Conservation (phyloP, 2,888 invertebrate genomes). For the Maniola hyperantus region DNA sequence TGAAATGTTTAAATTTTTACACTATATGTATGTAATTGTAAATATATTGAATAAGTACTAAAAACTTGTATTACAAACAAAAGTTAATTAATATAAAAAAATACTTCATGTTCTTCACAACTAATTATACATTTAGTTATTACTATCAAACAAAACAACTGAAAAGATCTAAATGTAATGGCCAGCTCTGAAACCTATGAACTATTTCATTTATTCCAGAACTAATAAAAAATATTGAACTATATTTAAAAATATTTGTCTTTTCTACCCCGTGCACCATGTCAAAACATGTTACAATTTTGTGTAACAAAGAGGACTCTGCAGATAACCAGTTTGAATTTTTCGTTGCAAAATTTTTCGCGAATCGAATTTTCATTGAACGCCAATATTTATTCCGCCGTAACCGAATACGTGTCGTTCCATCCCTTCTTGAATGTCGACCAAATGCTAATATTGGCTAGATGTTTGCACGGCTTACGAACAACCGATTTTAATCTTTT, state of each 20-base stretch:
- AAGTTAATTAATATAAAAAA: too few relatives aligned
- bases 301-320: neutral
- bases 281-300: neutral
- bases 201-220: too few relatives aligned
- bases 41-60: too few relatives aligned
- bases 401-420: conserved; percentile 27
- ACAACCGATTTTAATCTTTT: conserved; percentile 1
- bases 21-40: too few relatives aligned
- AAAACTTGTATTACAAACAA: too few relatives aligned
- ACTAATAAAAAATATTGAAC: neutral
- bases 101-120: too few relatives aligned
- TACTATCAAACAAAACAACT: too few relatives aligned
- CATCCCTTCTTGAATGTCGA: neutral
- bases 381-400: conserved; percentile 29
- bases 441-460: neutral
- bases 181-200: too few relatives aligned
- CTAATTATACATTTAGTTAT: too few relatives aligned
- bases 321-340: neutral
- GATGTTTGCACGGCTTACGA: neutral
- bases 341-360: conserved; percentile 24
- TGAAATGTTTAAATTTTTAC: too few relatives aligned
- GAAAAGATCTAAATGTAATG: too few relatives aligned
- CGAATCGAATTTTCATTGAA: conserved; percentile 30
- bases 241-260: neutral
- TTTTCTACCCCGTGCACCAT: neutral